These are phyloP conservation scores for Rousettus leschenaultii DNA, from an alignment of 2,113 vertebrate genomes.

Conservation along the genomic window DNA sequence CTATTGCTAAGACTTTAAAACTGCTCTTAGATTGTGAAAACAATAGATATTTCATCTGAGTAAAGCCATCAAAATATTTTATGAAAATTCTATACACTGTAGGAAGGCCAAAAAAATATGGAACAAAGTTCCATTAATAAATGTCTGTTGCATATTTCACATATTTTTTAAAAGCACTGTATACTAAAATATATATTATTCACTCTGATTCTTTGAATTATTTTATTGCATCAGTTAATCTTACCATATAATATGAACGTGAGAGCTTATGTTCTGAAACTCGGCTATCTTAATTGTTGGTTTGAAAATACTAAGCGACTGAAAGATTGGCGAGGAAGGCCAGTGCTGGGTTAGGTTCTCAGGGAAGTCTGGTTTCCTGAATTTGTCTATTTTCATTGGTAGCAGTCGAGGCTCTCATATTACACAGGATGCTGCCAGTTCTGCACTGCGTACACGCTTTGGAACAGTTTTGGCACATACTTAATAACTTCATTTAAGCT, in stretches of 20 bases:
- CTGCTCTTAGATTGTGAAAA: neutral
- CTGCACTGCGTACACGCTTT: neutral
- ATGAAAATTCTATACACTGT: neutral
- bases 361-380: neutral
- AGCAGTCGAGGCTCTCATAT: neutral
- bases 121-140: neutral
- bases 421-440: neutral
- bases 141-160: neutral
- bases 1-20: slow-evolving; percentile 19
- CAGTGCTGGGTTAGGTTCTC: neutral
- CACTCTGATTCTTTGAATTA: neutral
- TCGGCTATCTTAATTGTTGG: neutral
- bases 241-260: neutral
- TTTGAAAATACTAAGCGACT: neutral
- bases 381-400: neutral
- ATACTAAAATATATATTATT: neutral
- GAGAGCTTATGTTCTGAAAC: neutral
- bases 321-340: neutral
- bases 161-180: neutral
- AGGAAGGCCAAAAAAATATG: neutral
- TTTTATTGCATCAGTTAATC: neutral
- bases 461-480: neutral
- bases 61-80: slow-evolving; percentile 23
- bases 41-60: neutral
- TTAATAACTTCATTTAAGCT: slow-evolving; percentile 1